Base-by-base conservation (phyloP, 2,888 invertebrate species). In the Noctua janthina region DNA sequence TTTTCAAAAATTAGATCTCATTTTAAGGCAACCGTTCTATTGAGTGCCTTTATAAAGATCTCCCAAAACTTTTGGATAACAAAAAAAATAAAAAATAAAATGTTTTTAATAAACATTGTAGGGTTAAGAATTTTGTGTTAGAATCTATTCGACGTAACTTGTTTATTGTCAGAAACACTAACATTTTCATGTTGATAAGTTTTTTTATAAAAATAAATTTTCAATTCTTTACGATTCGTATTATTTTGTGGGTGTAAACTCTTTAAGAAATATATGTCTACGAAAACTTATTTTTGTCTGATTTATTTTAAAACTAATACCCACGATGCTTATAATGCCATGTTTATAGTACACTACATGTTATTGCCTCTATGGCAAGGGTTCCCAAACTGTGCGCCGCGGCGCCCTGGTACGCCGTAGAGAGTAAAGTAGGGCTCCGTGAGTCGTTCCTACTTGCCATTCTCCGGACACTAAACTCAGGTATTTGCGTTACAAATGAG, bases 1-100 rank as follows among this genome's bases (percentile, higher is more conserved):
- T 92, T 94, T 94, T 94, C 94, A 95, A 96, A 95, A 95, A 94
- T 93, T 93, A 94, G 96, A 96, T 96, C 96, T 96, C 96, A 96
- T 95, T 93, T 91, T 92, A 90, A 92, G 95, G 95, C 94, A 92
- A 84, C 89, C 39, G 75, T 80, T 85, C 86, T 90, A 91, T 89
- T 91, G 89, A 91, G 90, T 93, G 95, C 94, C 95, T 95, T 87
- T 93, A 85, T 90, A 93, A 94, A 92, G 96, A 96, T 96, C 96
- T 96, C 96, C 92, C 93, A 92, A 93, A 91, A 91, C 91, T 93
- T 95, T 96, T 94, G 95, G 94, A 93, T 93, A 90, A 91, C 88
- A 90, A 87, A 90, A 87, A 83, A 83, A 91, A 92, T 89, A 88
- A 90, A 90, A 90, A 90, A 90, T 88, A 84, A 83, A 90, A 86